Evolutionary conservation across 2,797 vertebrate genomes (phyloP), one percentile per base, ranked within the genome.

Genomic region (Helicolenus hilgendorfi): DNA sequence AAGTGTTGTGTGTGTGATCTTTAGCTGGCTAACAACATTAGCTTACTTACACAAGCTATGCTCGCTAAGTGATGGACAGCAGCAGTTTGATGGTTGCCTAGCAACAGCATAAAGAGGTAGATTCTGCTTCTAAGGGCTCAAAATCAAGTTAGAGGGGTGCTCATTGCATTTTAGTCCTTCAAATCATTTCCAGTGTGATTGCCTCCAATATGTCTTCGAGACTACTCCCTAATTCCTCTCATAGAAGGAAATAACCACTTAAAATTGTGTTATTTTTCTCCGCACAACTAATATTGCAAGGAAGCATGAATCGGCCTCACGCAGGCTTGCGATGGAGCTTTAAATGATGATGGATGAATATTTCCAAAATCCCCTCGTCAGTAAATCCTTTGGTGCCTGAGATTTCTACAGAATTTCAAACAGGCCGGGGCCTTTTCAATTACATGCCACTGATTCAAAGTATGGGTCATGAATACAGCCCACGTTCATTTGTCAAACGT

Each of bases 291-390:
- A 70, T 59, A 60, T 70, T 14, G 11, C 45, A 3, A 11, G 18
- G 64, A 77, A 29, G 55, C 53, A 58, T 18, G 56, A 84, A 62
- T 49, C 35, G 53, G 29, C 29, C 45, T 60, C 58, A 79, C 69
- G 55, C 56, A 58, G 45, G 10, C 18, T 69, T 60, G 58, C 24
- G 11, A 15, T 45, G 33, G 58, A 72, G 68, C 56, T 72, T 77
- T 72, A 77, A 89, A 90, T 59, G 22, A 84, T 88, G 86, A 94
- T 71, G 59, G 85, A 95, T 86, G 73, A 89, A 77, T 64, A 82
- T 84, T 91, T 88, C 65, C 73, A 60, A 18, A 7, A 36, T 59
- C 55, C 9, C 29, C n/a, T 41, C 65, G 71, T 78, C 31, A 72
- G 35, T 81, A 73, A 93, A 89, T 78, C 56, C 76, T 65, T 64